Conservation (phyloP, 2,888 invertebrate species). For the Ecliptopera silaceata region DNA sequence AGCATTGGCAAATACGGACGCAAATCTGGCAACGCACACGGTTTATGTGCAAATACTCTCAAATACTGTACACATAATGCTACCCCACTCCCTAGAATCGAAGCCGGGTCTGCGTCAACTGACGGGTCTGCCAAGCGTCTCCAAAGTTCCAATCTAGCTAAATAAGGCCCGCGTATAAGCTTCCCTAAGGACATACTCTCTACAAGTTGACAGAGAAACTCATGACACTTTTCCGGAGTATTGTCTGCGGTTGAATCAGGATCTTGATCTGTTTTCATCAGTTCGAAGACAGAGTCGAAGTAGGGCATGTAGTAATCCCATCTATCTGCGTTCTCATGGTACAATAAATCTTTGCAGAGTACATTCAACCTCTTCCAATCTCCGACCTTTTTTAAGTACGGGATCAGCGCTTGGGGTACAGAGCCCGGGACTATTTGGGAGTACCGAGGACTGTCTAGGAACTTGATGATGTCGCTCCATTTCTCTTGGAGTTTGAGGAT, state of each 20-base stretch:
- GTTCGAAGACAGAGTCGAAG: conserved; percentile 86
- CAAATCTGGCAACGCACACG: conserved; percentile 93
- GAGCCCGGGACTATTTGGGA: conserved; percentile 86
- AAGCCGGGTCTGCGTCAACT: conserved; percentile 78
- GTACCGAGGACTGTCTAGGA: conserved; percentile 91
- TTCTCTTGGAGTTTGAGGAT: conserved; percentile 90
- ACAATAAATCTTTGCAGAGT: conserved; percentile 88
- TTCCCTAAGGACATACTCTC: conserved; percentile 75
- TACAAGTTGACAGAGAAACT: conserved; percentile 76
- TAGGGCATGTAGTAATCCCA: conserved; percentile 90
- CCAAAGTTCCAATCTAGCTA: conserved; percentile 91
- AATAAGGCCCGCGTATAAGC: conserved; percentile 89
- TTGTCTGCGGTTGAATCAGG: conserved; percentile 60
- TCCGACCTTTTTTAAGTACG: conserved; percentile 87
- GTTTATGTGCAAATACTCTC: conserved; percentile 91
- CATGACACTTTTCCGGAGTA: conserved; percentile 72
- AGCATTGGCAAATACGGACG: conserved; percentile 88
- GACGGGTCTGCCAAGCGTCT: conserved; percentile 74
- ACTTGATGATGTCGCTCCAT: conserved; percentile 90
- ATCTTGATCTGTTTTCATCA: conserved; percentile 68
- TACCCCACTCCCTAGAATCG: conserved; percentile 84
- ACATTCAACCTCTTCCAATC: conserved; percentile 89
- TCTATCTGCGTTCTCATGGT: conserved; percentile 86
- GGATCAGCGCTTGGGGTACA: conserved; percentile 87
- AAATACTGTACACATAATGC: conserved; percentile 91